Evolutionary conservation across 23 tunicate genomes (phyloP), one percentile per base, ranked within the genome.

Genomic region (Pegea sp.): DNA sequence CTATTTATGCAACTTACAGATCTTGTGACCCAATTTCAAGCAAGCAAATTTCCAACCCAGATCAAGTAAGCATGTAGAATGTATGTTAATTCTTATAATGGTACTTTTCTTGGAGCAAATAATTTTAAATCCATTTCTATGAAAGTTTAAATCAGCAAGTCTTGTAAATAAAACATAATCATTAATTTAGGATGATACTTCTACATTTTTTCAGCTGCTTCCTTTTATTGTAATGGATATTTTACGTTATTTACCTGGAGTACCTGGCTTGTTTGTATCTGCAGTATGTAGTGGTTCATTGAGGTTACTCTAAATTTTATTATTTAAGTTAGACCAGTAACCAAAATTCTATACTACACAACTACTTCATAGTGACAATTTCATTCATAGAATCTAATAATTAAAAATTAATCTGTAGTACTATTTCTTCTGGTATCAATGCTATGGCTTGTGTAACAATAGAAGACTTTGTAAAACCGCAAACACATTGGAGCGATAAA

Each of bases 201-300:
- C n/a, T n/a, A n/a, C n/a, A n/a, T n/a, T 20, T 13, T 56, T 65
- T 50, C 63, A 84, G 95, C 32, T 84, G 4, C 73, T 84, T 53
- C 95, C 95, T 20, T 84, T 49, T 63, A 76, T 76, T 24, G 79
- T 84, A 13, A 84, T 84, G 95, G 95, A 84, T 57, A 77, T 68
- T 52, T 46, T 72, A 0, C 72, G 95, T 25, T 61, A 84, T 31
- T 23, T 66, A 16, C 95, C 75, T 21, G 95, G 95, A 20, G 49
- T 84, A 23, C 95, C 95, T 24, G 95, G 95, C 3, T 48, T 84
- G n/a, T 84, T 84, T 50, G 95, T 84, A 6, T 84, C 95, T 33
- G 95, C 77, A 4, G 81, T 84, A n/a, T 84, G 62, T 63, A 84
- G 95, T 58, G 68, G 84, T 52, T 84, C 95, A 3, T 44, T 84